These are phyloP conservation scores for Steinernema scapterisci DNA, from an alignment of 2,888 invertebrate genomes.

Conservation along the genomic window DNA sequence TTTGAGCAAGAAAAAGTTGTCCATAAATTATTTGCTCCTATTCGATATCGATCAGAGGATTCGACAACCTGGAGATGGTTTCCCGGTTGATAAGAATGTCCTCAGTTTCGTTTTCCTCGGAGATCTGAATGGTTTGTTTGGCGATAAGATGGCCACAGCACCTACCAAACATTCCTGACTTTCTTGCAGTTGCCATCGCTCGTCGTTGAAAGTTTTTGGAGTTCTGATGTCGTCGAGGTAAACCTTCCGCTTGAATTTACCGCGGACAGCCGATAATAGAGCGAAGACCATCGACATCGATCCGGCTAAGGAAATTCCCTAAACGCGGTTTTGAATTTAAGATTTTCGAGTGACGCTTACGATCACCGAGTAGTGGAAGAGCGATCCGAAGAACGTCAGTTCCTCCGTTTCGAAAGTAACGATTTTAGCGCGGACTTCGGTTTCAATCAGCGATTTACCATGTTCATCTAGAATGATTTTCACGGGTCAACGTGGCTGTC, in stretches of 20 bases:
- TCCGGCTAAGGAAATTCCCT: not conserved
- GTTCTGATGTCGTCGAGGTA: conserved; percentile 9
- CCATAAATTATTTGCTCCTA: not conserved
- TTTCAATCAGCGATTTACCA: not conserved
- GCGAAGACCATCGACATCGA: not conserved
- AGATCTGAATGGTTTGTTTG: not conserved
- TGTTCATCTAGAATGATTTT: not conserved
- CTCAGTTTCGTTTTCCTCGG: not conserved
- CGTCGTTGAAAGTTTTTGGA: not conserved
- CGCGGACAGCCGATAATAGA: not conserved
- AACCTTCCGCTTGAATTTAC: not conserved
- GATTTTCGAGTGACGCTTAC: not conserved
- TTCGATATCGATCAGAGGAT: conserved; percentile 1
- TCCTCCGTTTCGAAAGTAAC: conserved; percentile 6
- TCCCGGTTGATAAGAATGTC: not conserved
- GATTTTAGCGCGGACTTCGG: not conserved
- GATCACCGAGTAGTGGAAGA: not conserved
- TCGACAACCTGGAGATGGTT: not conserved
- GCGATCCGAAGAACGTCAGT: not conserved
- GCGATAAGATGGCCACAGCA: not conserved
- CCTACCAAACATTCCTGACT: not conserved
- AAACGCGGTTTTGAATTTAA: not conserved
- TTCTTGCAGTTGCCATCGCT: not conserved
- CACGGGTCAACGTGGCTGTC: not conserved
- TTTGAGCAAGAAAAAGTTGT: not conserved